These are phyloP conservation scores for Cichladusa arquata DNA, from an alignment of 2,113 vertebrate genomes.

Conservation along the genomic window DNA sequence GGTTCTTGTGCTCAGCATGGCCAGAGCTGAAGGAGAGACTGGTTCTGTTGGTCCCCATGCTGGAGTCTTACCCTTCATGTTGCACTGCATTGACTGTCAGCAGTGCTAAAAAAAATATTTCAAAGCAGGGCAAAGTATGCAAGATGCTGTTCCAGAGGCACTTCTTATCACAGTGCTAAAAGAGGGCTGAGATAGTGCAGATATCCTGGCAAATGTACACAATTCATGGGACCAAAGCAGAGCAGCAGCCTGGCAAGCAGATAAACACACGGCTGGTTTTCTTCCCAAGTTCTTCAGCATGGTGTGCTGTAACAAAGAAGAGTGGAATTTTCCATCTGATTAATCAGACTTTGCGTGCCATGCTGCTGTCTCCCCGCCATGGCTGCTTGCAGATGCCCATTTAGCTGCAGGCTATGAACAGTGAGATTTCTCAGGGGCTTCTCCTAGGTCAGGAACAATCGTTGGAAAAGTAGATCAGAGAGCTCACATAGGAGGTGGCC, in stretches of 20 bases:
- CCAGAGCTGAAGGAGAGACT: background rate
- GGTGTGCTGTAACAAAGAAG: background rate
- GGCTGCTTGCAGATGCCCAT: background rate
- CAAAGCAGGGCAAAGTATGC: background rate
- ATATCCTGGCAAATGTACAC: background rate
- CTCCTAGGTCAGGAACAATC: slow-evolving; percentile 64
- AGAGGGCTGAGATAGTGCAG: background rate
- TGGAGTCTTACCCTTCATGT: background rate
- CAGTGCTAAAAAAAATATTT: background rate
- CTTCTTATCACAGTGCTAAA: background rate
- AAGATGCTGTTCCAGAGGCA: background rate
- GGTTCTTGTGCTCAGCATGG: background rate
- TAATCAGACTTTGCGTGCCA: background rate
- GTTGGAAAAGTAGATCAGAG: slow-evolving; percentile 63
- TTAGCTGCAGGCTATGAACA: slow-evolving; percentile 45
- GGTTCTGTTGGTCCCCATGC: background rate
- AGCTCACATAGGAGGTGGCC: slow-evolving; percentile 69
- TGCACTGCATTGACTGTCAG: background rate
- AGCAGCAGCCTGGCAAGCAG: background rate
- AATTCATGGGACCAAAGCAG: background rate
- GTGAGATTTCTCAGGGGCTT: slow-evolving; percentile 65
- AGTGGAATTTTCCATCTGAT: slow-evolving; percentile 57
- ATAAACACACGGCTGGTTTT: background rate
- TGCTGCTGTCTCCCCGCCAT: background rate
- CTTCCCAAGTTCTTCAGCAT: background rate